Conservation (phyloP, 2,797 vertebrate species). For the Distichodus sexfasciatus region DNA sequence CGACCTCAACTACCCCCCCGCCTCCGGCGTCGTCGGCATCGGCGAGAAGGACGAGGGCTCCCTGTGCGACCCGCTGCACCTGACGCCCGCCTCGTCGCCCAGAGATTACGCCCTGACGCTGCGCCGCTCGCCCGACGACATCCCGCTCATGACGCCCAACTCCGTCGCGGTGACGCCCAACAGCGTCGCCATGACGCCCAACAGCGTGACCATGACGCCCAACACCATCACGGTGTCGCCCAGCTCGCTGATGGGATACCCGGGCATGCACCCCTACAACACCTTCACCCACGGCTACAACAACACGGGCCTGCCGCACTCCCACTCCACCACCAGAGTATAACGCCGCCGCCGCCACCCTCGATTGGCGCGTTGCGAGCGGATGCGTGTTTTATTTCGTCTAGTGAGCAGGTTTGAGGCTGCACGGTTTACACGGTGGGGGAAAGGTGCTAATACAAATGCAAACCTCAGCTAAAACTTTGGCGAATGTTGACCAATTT, state of each 20-base stretch:
- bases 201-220: conserved; percentile 87
- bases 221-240: conserved; percentile 99
- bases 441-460: no score
- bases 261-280: conserved; percentile 96
- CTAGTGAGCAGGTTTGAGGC: no score
- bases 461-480: no score
- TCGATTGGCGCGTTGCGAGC: not conserved
- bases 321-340: conserved; percentile 98
- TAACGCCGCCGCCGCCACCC: conserved; percentile 70
- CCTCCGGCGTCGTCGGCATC: conserved; percentile 74
- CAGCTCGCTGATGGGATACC: conserved; percentile 94
- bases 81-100: conserved; percentile 75
- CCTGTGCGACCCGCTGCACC: conserved; percentile 83
- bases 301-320: conserved; percentile 92
- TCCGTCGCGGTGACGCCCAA: conserved; percentile 98
- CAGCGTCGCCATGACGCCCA: conserved; percentile 97
- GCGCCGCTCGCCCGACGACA: conserved; percentile 93
- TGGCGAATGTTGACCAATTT: no score
- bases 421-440: no score
- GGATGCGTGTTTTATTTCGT: no score
- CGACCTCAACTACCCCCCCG: conserved; percentile 68
- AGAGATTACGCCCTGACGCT: conserved; percentile 89
- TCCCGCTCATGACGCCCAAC: conserved; percentile 90
- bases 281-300: conserved; percentile 95
- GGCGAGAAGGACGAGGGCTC: conserved; percentile 82